Conservation (phyloP, 2,113 vertebrate genomes). For the Vombatus ursinus region DNA sequence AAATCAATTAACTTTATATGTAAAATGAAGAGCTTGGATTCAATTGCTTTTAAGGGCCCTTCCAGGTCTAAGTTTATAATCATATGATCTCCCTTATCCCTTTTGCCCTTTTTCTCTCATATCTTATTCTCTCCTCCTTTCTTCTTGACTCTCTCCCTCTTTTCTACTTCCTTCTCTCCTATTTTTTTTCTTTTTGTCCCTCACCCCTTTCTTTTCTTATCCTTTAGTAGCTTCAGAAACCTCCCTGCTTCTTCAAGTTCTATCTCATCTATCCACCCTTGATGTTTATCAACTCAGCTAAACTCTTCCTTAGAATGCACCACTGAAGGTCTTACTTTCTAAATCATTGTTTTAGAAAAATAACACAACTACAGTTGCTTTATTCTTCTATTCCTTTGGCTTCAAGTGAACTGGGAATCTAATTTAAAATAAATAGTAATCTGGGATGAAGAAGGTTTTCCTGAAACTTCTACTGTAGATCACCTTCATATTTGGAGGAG, state of each 20-base stretch:
- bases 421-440: neutral
- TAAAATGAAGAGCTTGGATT: neutral
- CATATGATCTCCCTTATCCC: neutral
- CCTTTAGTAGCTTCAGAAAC: neutral
- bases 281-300: neutral
- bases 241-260: neutral
- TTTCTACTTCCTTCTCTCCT: neutral
- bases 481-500: neutral
- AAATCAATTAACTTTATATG: neutral
- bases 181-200: neutral
- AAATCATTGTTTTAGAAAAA: neutral
- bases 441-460: neutral
- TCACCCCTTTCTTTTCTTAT: neutral
- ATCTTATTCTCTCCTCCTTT: neutral
- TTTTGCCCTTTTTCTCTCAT: neutral
- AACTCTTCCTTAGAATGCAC: neutral
- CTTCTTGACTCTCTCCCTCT: neutral
- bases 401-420: neutral
- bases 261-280: neutral
- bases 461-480: neutral
- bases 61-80: neutral
- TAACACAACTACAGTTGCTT: too few relatives aligned
- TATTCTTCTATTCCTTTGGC: neutral
- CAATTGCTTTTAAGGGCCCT: neutral
- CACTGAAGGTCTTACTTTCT: neutral